phyloP scores from a whole-genome alignment of 2,113 vertebrate species.

The Rhinolophus sinicus region DNA sequence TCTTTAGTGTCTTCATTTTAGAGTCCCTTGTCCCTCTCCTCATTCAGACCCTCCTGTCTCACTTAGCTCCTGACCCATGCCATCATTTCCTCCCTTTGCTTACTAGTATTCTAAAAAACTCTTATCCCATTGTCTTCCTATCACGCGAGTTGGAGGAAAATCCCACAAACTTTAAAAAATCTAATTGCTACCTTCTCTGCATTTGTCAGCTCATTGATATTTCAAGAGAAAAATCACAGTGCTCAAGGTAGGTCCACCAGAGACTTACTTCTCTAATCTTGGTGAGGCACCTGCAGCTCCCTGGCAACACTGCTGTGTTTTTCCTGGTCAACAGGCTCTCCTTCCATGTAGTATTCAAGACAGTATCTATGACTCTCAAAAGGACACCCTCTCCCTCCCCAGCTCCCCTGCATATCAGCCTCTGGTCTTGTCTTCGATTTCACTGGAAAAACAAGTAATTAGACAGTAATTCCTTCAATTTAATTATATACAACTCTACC shows the following conservation, averaged over 20 bases:
- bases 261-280: not conserved
- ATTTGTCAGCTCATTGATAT: not conserved
- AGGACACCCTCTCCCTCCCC: not conserved
- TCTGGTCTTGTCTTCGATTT: not conserved
- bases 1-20: not conserved
- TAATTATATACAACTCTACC: not conserved
- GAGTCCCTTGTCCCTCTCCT: not conserved
- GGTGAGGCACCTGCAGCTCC: accelerated
- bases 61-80: not conserved
- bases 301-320: not conserved
- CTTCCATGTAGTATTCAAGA: not conserved
- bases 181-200: not conserved
- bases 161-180: not conserved
- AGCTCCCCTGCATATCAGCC: not conserved
- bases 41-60: not conserved
- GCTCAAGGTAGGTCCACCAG: not conserved
- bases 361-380: not conserved
- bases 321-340: not conserved
- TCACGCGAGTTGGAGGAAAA: not conserved
- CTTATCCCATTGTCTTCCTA: not conserved
- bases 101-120: not conserved
- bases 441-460: not conserved
- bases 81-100: not conserved
- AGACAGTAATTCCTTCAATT: not conserved
- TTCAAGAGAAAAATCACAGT: not conserved